Base-by-base conservation (phyloP, 2,888 invertebrate genomes). In the Sceliomorpha sp. region DNA sequence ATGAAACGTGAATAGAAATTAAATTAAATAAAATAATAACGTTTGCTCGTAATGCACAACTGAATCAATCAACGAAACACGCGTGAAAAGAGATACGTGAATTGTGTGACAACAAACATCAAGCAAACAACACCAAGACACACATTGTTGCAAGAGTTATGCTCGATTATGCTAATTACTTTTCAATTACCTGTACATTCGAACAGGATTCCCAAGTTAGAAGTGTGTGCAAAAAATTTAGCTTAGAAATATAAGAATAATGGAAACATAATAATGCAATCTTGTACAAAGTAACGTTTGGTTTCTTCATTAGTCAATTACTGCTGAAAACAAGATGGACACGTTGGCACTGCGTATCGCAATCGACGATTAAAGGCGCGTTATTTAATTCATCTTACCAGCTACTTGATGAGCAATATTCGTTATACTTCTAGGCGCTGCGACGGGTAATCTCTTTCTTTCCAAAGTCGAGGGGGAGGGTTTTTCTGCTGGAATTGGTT, bases 341-440 rank as follows among this genome's bases (percentile, higher is more conserved):
- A n/a, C n/a, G n/a, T n/a, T n/a, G n/a, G n/a, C 5, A 20, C 20
- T 20, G 20, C 20, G 20, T 20, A n/a, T n/a, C n/a, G n/a, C n/a
- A n/a, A n/a, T n/a, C n/a, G n/a, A n/a, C n/a, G n/a, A 20, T 20
- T 5, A 20, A 20, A 20, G 5, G 20, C 20, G 5, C 20, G n/a
- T n/a, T 5, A 20, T 20, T 20, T 5, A 20, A 20, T 5, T 20
- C 20, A 5, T 20, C 70, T 63, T 55, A 75, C 75, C 75, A 36
- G 68, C 44, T 10, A 44, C 31, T 62, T 71, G 68, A 12, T 70
- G 64, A 27, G 60, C 56, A 60, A 83, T 62, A 64, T 85, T 87
- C 9, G 87, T 76, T 73, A 87, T 79, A 53, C 68, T 89, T 75
- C 91, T 83, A 10, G 93, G 93, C 32, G 92, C 91, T 13, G 90